phyloP scores from a whole-genome alignment of 2,888 invertebrate genomes.

The Drosophila atroscutellata region DNA sequence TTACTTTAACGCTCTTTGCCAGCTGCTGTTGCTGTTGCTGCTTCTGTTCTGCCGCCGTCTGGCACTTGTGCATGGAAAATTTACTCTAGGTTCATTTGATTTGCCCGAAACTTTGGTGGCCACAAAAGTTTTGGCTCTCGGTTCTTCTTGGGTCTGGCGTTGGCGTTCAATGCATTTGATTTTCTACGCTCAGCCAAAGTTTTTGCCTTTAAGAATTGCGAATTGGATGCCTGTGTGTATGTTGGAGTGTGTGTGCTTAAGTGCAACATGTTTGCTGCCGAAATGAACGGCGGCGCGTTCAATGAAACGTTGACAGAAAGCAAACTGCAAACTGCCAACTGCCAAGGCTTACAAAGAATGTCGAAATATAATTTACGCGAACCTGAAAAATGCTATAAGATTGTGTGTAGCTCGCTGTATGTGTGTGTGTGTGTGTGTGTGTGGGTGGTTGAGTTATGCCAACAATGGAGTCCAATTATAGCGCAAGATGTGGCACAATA shows the following conservation, averaged over 20 bases:
- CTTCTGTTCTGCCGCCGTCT: slow-evolving; percentile 13
- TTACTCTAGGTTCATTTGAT: slow-evolving; percentile 78
- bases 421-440: slow-evolving; percentile 16
- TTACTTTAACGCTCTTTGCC: slow-evolving; percentile 67
- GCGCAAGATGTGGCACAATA: slow-evolving; percentile 57
- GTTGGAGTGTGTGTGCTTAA: slow-evolving; percentile 52
- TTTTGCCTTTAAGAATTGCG: slow-evolving; percentile 53
- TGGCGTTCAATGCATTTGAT: slow-evolving; percentile 77
- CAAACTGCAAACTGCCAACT: slow-evolving; percentile 65
- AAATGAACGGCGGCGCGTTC: slow-evolving; percentile 62
- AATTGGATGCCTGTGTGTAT: slow-evolving; percentile 39
- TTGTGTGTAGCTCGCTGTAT: slow-evolving; percentile 5
- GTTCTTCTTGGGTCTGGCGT: slow-evolving; percentile 48
- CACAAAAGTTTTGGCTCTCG: slow-evolving; percentile 70
- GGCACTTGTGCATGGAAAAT: slow-evolving; percentile 72
- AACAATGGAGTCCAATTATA: slow-evolving; percentile 75
- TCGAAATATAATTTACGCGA: slow-evolving; percentile 73
- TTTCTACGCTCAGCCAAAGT: slow-evolving; percentile 62
- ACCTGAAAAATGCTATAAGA: slow-evolving; percentile 41
- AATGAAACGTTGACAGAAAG: slow-evolving; percentile 79
- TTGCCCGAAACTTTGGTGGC: slow-evolving; percentile 77
- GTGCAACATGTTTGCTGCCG: slow-evolving; percentile 72
- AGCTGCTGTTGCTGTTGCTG: slow-evolving; percentile 16
- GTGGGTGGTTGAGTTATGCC: slow-evolving; percentile 44
- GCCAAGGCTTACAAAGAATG: slow-evolving; percentile 70